These are phyloP conservation scores for Rhinolophus sinicus DNA, from an alignment of 2,113 vertebrate species.

Conservation along the genomic window DNA sequence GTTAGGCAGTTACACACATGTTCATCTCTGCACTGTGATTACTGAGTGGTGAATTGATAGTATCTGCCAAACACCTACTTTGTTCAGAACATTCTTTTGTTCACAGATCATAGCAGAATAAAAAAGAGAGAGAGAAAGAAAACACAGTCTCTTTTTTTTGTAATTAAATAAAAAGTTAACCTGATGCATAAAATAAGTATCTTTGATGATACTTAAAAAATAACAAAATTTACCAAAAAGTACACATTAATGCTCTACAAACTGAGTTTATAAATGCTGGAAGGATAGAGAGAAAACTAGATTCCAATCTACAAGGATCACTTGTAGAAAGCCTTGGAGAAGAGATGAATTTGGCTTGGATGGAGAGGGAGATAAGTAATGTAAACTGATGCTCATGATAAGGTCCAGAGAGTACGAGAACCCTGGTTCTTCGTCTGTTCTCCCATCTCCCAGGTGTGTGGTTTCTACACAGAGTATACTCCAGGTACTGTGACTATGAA, in stretches of 20 bases:
- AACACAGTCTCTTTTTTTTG: not conserved
- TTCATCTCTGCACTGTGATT: conserved; percentile 5
- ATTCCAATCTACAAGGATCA: not conserved
- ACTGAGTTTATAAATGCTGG: not conserved
- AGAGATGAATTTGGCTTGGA: not conserved
- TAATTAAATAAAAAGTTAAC: not conserved
- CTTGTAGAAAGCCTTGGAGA: not conserved
- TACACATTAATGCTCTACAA: not conserved
- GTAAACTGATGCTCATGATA: accelerated
- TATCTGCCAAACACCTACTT: not conserved
- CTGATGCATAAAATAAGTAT: not conserved
- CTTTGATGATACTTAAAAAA: conserved; percentile 4
- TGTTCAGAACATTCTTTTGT: conserved; percentile 40
- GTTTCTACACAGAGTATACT: not conserved
- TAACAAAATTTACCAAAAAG: not conserved
- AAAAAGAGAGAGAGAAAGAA: not conserved
- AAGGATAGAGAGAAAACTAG: not conserved
- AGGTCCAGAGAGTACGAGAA: not conserved
- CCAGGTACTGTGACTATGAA: not conserved
- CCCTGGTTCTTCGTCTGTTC: not conserved
- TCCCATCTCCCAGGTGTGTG: no score
- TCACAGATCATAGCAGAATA: conserved; percentile 1
- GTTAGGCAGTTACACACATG: not conserved
- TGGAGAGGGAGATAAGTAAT: not conserved
- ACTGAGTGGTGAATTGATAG: not conserved